phyloP scores from a whole-genome alignment of 2,113 vertebrate species.

The Aix galericulata region DNA sequence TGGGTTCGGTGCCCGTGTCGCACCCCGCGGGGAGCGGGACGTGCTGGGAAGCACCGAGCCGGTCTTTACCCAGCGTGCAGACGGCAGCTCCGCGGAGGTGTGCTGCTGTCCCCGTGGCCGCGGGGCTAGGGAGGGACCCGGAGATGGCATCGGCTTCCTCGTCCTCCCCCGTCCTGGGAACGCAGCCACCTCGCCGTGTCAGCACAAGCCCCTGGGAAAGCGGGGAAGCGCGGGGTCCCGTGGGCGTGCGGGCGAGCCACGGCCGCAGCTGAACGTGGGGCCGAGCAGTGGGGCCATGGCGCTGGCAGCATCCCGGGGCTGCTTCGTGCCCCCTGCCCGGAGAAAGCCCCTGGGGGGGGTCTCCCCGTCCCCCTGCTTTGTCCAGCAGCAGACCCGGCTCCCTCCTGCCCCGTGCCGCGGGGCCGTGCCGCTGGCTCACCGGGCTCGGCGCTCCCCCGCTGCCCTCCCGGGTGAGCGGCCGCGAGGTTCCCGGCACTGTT shows the following conservation, averaged over 20 bases:
- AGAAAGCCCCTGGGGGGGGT: too few relatives aligned
- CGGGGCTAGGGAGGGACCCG: slow-evolving; percentile 27
- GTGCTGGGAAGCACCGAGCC: background rate
- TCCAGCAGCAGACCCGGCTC: background rate
- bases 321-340: too few relatives aligned
- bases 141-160: slow-evolving; percentile 47
- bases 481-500: accelerated
- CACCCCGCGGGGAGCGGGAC: accelerated
- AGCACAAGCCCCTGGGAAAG: slow-evolving; percentile 36
- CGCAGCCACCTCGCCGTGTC: slow-evolving; percentile 31
- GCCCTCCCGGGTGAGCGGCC: background rate
- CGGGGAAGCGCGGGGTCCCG: background rate
- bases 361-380: too few relatives aligned
- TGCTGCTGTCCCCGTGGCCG: background rate
- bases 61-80: background rate
- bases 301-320: background rate
- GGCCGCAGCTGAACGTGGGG: too few relatives aligned
- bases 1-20: accelerated
- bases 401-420: background rate
- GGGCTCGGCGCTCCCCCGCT: background rate
- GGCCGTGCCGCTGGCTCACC: background rate
- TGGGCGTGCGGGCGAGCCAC: background rate
- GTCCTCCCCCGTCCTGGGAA: slow-evolving; percentile 17
- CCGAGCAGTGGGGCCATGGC: background rate
- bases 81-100: background rate